phyloP scores from a whole-genome alignment of 2,888 invertebrate genomes.

The Eulithis testata region DNA sequence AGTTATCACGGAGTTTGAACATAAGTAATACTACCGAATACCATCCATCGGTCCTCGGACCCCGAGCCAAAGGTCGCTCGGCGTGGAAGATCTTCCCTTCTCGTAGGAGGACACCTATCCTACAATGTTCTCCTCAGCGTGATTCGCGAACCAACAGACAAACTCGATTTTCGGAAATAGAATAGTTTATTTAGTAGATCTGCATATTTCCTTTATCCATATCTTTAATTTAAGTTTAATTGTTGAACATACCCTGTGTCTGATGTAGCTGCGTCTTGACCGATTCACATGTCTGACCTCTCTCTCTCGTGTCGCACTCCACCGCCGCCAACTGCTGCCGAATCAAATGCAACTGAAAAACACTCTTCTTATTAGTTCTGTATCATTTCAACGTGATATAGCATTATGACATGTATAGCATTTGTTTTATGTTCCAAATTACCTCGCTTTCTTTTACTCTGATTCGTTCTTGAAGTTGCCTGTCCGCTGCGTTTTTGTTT shows the following conservation, averaged over 20 bases:
- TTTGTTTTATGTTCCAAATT: conserved; percentile 7
- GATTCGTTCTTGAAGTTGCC: conserved; percentile 46
- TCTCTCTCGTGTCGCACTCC: conserved; percentile 44
- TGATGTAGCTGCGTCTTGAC: conserved; percentile 52
- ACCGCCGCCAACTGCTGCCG: conserved; percentile 48
- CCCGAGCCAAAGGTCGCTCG: no score
- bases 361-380: neutral
- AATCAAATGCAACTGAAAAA: conserved; percentile 51
- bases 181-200: no score
- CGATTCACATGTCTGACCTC: conserved; percentile 45
- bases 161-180: no score
- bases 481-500: conserved; percentile 47
- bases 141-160: no score
- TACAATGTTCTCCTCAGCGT: no score
- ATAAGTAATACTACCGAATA: no score
- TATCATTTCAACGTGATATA: neutral
- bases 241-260: conserved; percentile 52
- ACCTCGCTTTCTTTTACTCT: conserved; percentile 60
- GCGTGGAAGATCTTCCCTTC: no score
- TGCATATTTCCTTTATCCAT: no score
- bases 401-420: no score
- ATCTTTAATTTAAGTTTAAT: neutral
- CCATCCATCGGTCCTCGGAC: no score
- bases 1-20: no score
- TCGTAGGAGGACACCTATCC: no score